Base-by-base conservation (phyloP, 2,113 vertebrate species). In the Pygathrix nemaeus region DNA sequence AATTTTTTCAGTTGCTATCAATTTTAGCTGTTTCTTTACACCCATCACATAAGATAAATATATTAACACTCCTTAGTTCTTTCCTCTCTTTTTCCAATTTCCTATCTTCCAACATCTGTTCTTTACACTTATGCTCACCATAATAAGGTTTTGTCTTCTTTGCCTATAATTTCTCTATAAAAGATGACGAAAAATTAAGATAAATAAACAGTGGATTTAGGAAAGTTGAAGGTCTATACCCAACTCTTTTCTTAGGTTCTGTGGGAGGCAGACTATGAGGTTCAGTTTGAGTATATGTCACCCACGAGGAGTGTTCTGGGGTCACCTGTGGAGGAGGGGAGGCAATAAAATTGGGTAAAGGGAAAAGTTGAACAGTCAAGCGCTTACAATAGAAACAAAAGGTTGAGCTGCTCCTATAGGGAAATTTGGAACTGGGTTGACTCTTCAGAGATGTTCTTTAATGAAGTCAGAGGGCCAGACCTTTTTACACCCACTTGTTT, bases 401-500 rank as follows among this genome's bases (percentile, higher is more conserved):
- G 55, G 20, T 5, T 79, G 27, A n/a, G 52, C 16, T 13, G 14
- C 13, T 17, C 6, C 10, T 32, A 9, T 4, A 1, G 13, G 35
- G 5, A 43, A 25, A 6, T 20, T 5, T 18, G 5, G 8, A 23
- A 8, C 21, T 6, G 9, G 5, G 12, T 4, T 61, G 8, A 27
- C 6, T 11, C 32, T 48, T 48, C 38, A 27, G 21, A 59, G n/a
- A 12, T 8, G 2, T 14, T 64, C 1, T 3, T 18, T 5, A 45
- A 1, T 18, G 1, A 30, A n/a, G 30, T 14, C 40, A 7, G 27
- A 17, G 8, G 25, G 4, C 0, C 2, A 0, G 45, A 18, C 8
- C 13, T 20, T 76, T 10, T 32, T 23, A 17, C 18, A 6, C 6
- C 8, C 6, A 16, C 43, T 50, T 25, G 18, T 27, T 4, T 35